Conservation (phyloP, 2,113 vertebrate genomes). For the Solenodon paradoxus region DNA sequence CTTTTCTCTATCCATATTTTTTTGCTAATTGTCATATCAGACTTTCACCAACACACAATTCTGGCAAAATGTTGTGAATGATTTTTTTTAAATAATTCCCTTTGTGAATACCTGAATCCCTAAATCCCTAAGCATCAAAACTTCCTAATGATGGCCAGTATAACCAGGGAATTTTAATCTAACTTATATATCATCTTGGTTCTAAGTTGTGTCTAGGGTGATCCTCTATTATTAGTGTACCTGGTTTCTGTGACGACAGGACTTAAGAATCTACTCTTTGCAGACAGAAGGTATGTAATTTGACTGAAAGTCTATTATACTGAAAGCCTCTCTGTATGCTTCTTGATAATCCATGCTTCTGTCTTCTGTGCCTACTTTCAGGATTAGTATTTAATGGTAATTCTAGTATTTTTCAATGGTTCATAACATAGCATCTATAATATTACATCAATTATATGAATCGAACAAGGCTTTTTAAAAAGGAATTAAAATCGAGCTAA, state of each 20-base stretch:
- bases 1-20: background rate
- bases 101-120: background rate
- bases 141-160: background rate
- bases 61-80: background rate
- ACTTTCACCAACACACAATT: background rate
- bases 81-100: conserved; percentile 46
- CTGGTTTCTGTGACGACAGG: background rate
- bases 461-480: background rate
- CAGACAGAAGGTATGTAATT: background rate
- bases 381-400: background rate
- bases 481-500: background rate
- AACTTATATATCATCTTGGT: background rate
- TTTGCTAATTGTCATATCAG: background rate
- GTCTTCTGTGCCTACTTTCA: background rate
- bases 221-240: background rate
- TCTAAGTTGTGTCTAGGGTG: background rate
- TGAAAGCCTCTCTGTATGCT: background rate
- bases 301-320: background rate
- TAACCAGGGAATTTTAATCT: background rate
- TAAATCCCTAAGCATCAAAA: background rate
- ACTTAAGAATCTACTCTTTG: background rate
- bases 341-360: background rate
- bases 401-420: background rate
- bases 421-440: background rate
- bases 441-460: background rate